Evolutionary conservation across 2,113 vertebrate genomes (phyloP).

Genomic region (Callopanchax toddi): DNA sequence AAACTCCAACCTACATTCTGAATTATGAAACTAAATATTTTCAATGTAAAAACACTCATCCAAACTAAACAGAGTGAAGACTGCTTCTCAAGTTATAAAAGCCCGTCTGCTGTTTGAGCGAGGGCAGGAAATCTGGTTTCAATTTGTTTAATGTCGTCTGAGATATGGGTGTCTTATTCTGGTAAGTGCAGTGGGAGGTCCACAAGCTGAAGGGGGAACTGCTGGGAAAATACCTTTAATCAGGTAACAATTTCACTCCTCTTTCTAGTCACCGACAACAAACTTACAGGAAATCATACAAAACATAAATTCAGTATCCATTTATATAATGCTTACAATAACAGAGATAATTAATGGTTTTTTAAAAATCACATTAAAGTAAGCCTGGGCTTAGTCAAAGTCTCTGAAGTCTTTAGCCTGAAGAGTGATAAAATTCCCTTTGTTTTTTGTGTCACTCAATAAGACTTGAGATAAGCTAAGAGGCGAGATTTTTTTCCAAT

Average conservation of each 20-base stretch:
- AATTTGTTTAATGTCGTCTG: slow-evolving; percentile 67
- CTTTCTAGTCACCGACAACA: slow-evolving; percentile 14
- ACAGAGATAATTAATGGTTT: background rate
- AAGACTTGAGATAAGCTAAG: slow-evolving; percentile 29
- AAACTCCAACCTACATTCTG: slow-evolving; percentile 3
- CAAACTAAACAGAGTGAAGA: slow-evolving; percentile 24
- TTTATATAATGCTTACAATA: slow-evolving; percentile 5
- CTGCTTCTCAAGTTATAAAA: slow-evolving; percentile 44
- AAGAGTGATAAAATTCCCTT: slow-evolving; percentile 19
- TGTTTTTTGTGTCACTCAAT: slow-evolving; percentile 3
- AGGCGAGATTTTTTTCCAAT: background rate
- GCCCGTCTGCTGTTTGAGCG: slow-evolving; percentile 31
- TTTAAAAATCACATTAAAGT: slow-evolving; percentile 4
- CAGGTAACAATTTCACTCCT: slow-evolving; percentile 43
- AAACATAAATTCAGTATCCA: background rate
- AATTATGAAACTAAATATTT: slow-evolving; percentile 16
- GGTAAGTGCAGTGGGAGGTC: slow-evolving; percentile 58
- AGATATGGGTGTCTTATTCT: slow-evolving; percentile 66
- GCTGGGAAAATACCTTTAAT: slow-evolving; percentile 52
- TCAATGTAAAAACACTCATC: slow-evolving; percentile 16
- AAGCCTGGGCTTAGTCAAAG: background rate
- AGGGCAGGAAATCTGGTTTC: slow-evolving; percentile 68
- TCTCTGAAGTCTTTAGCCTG: background rate
- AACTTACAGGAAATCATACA: slow-evolving; percentile 37
- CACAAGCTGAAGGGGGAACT: slow-evolving; percentile 24